Evolutionary conservation across 2,888 invertebrate species (phyloP).

Genomic region (Heliconius cydno): DNA sequence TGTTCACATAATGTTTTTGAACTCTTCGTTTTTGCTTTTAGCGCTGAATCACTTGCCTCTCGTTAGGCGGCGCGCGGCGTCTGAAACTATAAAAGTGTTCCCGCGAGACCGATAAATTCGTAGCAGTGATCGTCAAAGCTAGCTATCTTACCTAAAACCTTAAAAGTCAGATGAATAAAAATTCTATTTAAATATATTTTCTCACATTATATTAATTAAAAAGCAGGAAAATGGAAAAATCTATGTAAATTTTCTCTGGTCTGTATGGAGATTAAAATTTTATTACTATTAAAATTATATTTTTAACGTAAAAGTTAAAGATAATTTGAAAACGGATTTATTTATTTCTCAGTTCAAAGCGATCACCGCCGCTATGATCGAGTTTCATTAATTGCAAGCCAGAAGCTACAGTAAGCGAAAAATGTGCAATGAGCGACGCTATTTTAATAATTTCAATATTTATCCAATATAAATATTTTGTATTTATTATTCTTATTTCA

Average conservation of each 20-base stretch:
- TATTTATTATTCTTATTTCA: neutral
- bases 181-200: neutral
- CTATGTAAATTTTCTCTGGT: neutral
- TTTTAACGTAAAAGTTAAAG: slow-evolving; percentile 37
- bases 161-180: slow-evolving; percentile 18
- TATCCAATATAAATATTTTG: neutral
- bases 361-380: slow-evolving; percentile 41
- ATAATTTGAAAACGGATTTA: slow-evolving; percentile 51
- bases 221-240: neutral
- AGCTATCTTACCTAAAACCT: slow-evolving; percentile 2
- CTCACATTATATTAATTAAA: neutral
- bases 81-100: slow-evolving; percentile 30
- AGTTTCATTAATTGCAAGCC: slow-evolving; percentile 43
- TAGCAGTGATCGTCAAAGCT: slow-evolving; percentile 24
- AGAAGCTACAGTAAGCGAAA: slow-evolving; percentile 21
- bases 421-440: neutral
- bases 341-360: slow-evolving; percentile 48
- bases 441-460: slow-evolving; percentile 10
- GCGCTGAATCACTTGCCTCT: slow-evolving; percentile 30
- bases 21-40: slow-evolving; percentile 24
- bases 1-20: slow-evolving; percentile 16
- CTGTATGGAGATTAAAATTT: too few relatives aligned
- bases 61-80: slow-evolving; percentile 29
- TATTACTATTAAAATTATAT: neutral
- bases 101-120: slow-evolving; percentile 19